Evolutionary conservation across 2,113 vertebrate genomes (phyloP).

Genomic region (Callipepla californica): DNA sequence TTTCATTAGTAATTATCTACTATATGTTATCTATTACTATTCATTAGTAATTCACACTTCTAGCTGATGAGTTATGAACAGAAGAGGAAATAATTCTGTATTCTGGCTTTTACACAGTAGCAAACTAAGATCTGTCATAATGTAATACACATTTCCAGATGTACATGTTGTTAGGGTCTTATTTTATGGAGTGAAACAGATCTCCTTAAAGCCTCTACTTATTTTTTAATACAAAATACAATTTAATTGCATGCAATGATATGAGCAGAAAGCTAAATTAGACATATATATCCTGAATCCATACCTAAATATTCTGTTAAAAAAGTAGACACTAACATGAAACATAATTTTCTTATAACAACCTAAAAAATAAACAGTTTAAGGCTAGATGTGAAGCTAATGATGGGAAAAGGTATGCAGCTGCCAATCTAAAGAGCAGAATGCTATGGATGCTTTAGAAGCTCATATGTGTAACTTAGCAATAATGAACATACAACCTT

Average conservation of each 20-base stretch:
- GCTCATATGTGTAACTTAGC: background rate
- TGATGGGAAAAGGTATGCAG: background rate
- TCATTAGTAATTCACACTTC: background rate
- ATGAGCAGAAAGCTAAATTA: background rate
- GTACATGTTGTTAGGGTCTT: background rate
- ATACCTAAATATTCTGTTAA: background rate
- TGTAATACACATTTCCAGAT: background rate
- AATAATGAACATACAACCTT: background rate
- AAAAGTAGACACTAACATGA: background rate
- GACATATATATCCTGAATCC: background rate
- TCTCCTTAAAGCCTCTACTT: background rate
- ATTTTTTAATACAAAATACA: background rate
- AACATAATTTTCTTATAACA: background rate
- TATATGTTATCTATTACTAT: background rate
- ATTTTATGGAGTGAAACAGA: background rate
- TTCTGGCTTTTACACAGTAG: conserved; percentile 15
- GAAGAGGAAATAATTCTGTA: background rate
- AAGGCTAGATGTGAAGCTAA: background rate
- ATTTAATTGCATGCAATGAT: background rate
- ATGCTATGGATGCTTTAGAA: background rate
- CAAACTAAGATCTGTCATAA: background rate
- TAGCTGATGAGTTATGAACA: conserved; percentile 3
- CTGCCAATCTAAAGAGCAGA: background rate
- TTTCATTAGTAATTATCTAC: background rate
- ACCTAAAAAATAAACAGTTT: background rate